A percentile compares a stretch with the other conserved stretches of the same genome.
Conservation (phyloP, 2,797 vertebrate species). For the Enteromius thamalakanensis region DNA sequence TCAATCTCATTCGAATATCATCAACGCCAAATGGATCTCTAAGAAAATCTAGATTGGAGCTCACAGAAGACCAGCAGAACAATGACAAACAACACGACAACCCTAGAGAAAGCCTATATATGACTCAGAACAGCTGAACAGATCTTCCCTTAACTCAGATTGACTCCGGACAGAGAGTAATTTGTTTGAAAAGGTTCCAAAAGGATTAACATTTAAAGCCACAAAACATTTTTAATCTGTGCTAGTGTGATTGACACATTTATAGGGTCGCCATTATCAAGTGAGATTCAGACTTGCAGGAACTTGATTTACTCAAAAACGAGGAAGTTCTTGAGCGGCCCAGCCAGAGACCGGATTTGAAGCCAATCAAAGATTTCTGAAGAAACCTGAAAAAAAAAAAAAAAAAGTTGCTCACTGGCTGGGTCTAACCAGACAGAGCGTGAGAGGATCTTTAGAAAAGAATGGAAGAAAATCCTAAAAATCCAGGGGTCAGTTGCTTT, state of each 20-base stretch:
- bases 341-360: background rate
- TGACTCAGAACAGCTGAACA: background rate
- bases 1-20: background rate
- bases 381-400: background rate
- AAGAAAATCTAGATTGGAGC: slow-evolving; percentile 2
- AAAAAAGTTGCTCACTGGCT: background rate
- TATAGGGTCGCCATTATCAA: slow-evolving; percentile 54
- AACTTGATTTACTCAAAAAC: background rate
- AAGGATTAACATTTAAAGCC: slow-evolving; percentile 51
- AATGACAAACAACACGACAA: background rate
- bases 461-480: background rate
- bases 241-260: slow-evolving; percentile 64
- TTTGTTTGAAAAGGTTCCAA: slow-evolving; percentile 28
- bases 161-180: background rate
- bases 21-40: background rate
- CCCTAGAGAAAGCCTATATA: slow-evolving; percentile 2
- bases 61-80: background rate
- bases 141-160: background rate
- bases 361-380: background rate
- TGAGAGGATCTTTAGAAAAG: background rate
- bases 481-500: too few relatives aligned
- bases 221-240: slow-evolving; percentile 68
- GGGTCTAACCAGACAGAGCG: background rate
- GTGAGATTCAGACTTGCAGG: background rate
- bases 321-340: background rate